phyloP scores from a whole-genome alignment of 2,888 invertebrate genomes.

The Phanerotoma sp. region DNA sequence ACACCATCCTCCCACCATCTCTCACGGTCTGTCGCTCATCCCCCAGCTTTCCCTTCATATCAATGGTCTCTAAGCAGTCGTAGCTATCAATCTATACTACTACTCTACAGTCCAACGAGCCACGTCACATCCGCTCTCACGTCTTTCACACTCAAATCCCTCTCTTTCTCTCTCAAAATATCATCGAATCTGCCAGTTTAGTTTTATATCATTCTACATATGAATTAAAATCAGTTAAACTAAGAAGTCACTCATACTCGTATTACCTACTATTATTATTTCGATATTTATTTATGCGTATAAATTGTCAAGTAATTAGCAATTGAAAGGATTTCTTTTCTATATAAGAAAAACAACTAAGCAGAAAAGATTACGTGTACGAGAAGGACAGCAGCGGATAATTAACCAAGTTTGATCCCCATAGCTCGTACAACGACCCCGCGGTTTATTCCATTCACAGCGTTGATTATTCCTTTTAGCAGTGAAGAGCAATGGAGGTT shows the following conservation, averaged over 20 bases:
- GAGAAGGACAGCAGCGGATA: slow-evolving; percentile 22
- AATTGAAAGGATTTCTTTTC: background rate
- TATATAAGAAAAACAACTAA: too few relatives aligned
- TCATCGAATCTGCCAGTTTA: background rate
- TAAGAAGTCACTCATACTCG: too few relatives aligned
- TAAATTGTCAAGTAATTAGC: slow-evolving; percentile 1
- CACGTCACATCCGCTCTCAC: slow-evolving; percentile 40
- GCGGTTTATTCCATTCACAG: slow-evolving; percentile 35
- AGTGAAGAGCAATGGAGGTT: slow-evolving; percentile 15
- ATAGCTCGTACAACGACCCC: slow-evolving; percentile 30
- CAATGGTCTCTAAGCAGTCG: slow-evolving; percentile 2
- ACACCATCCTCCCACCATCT: slow-evolving; percentile 8
- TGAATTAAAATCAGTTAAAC: background rate
- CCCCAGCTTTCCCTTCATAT: slow-evolving; percentile 21
- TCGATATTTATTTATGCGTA: too few relatives aligned
- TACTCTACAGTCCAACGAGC: slow-evolving; percentile 26
- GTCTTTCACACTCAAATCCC: slow-evolving; percentile 20
- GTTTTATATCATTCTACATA: slow-evolving; percentile 1
- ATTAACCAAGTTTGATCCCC: slow-evolving; percentile 36
- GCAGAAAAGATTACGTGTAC: background rate
- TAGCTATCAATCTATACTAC: slow-evolving; percentile 11
- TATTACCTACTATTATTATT: too few relatives aligned
- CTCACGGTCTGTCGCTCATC: slow-evolving; percentile 17
- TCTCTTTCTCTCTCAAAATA: background rate
- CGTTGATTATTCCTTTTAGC: slow-evolving; percentile 17